These are phyloP conservation scores for Bursaphelenchus mucronatus DNA, from an alignment of 1,140 invertebrate species.

Conservation along the genomic window DNA sequence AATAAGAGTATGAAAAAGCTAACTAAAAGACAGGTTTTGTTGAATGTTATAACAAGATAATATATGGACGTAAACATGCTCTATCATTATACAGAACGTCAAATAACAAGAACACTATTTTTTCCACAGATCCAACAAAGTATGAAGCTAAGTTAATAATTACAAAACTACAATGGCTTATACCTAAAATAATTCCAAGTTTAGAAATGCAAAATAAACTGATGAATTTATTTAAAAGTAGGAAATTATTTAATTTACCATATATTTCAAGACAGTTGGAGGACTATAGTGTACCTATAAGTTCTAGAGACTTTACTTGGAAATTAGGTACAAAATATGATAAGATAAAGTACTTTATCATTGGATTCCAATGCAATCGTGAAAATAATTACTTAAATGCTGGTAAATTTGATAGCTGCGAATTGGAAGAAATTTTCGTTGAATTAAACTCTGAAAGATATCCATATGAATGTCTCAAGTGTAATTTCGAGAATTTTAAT, in stretches of 20 bases:
- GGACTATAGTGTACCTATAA: constrained; percentile 32
- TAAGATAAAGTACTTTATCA: constrained; percentile 41
- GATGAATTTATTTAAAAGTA: constrained; percentile 31
- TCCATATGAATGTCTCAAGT: constrained; percentile 40
- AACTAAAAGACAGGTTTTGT: too few species aligned
- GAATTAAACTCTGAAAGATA: constrained; percentile 37
- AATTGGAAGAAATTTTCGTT: constrained; percentile 31
- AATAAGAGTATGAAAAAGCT: too few species aligned
- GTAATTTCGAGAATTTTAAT: constrained; percentile 38
- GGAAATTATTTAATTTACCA: constrained; percentile 27
- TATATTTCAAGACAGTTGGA: constrained; percentile 42
- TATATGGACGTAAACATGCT: constrained; percentile 39
- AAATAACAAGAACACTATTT: constrained; percentile 26
- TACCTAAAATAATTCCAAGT: too few species aligned
- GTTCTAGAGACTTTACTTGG: constrained; percentile 37
- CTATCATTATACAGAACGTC: too few species aligned
- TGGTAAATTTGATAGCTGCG: constrained; percentile 33
- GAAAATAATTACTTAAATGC: constrained; percentile 41
- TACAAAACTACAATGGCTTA: constrained; percentile 31
- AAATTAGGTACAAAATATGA: constrained; percentile 41
- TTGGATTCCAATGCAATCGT: constrained; percentile 28
- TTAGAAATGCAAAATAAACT: constrained; percentile 41
- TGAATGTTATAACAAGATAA: constrained; percentile 34
- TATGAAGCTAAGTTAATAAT: constrained; percentile 33
- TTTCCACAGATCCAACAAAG: constrained; percentile 21